Evolutionary conservation across 1,140 invertebrate species (phyloP), one percentile per base, ranked within the genome.

Genomic region (Drepana arcuata): DNA sequence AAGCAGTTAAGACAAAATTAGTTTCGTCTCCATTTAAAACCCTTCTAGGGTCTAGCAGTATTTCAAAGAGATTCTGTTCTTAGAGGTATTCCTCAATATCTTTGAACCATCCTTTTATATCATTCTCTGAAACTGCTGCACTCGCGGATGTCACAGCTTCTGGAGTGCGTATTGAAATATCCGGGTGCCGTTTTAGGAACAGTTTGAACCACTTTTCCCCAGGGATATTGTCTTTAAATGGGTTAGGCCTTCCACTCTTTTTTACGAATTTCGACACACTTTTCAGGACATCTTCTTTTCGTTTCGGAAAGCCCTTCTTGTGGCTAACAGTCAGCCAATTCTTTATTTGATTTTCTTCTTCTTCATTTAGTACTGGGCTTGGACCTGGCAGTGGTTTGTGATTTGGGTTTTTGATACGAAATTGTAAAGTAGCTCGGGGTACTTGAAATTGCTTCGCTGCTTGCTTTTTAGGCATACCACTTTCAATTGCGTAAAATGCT

Each of bases 161-260:
- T 15, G 48, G 23, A 23, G 42, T 56, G 28, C 49, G 16, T 18
- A 40, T 12, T 16, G 27, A 4, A 31, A 46, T 7, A 5, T 32
- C 31, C 28, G 60, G 63, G 52, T 79, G 58, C 27, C 57, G 28
- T 12, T 45, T 48, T 32, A 72, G 33, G 57, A 74, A 77, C 5
- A 48, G 40, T 37, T 69, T 57, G 39, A 55, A 64, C 71, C 68
- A 81, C 25, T 48, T 56, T 9, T 57, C 46, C 2, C 63, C 59
- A n/a, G 69, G 65, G 13, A 27, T 42, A 34, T 66, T 59, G 39
- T 68, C 43, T 18, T 30, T 55, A 48, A 71, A 71, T 14, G 49
- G 35, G 35, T 50, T 60, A 11, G 25, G 13, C 15, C 50, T 28
- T 6, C 14, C 33, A 25, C 9, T 30, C 14, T 48, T 35, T 14